Conservation (phyloP, 2,113 vertebrate species). For the Halcyon malimbica region DNA sequence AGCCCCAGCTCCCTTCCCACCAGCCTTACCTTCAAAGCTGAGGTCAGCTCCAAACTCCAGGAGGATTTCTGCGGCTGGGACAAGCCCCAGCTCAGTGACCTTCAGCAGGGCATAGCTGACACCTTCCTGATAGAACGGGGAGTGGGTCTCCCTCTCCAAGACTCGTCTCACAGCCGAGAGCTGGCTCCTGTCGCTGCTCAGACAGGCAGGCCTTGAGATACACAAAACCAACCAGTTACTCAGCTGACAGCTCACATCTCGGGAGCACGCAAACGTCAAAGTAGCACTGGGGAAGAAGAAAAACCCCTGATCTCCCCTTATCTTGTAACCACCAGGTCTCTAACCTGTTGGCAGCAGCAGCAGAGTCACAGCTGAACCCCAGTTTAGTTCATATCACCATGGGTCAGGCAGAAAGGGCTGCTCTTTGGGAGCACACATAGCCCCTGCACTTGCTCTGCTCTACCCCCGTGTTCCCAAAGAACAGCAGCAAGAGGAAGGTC, state of each 20-base stretch:
- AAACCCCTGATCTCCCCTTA: not conserved
- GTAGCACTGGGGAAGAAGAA: not conserved
- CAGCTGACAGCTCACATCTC: fast-evolving
- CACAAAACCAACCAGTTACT: not conserved
- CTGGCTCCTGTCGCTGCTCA: conserved; percentile 56
- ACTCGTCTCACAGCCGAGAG: conserved; percentile 77
- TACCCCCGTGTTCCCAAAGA: not conserved
- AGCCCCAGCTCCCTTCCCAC: not conserved
- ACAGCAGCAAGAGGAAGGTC: not conserved
- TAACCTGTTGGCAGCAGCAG: not conserved
- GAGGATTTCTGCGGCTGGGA: conserved; percentile 80
- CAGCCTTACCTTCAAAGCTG: conserved; percentile 86
- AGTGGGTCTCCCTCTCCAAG: conserved; percentile 86
- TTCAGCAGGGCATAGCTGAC: conserved; percentile 91
- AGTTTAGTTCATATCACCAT: not conserved
- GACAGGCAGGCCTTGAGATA: conserved; percentile 37
- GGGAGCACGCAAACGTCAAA: not conserved
- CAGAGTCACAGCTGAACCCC: not conserved
- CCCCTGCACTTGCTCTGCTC: not conserved
- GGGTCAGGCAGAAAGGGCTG: not conserved
- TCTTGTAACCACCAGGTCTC: not conserved
- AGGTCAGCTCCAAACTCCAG: conserved; percentile 86
- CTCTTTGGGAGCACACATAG: fast-evolving
- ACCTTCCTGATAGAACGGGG: conserved; percentile 85
- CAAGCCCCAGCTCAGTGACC: conserved; percentile 83